A percentile compares a stretch with the other conserved stretches of the same genome.
Evolutionary conservation across 2,797 vertebrate genomes (phyloP).

Genomic region (Ctenosaura bakeri): DNA sequence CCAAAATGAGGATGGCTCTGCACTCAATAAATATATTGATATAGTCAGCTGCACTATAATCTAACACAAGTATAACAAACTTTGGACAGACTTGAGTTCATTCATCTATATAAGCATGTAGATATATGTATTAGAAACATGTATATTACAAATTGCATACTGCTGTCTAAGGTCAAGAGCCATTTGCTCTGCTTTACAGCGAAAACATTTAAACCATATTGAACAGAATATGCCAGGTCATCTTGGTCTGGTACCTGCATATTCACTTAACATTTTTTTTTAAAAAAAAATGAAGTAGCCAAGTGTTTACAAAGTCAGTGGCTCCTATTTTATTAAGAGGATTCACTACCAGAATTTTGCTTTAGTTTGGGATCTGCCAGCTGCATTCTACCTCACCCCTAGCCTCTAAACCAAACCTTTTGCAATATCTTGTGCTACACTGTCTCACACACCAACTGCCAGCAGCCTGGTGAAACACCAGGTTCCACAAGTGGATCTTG

Average conservation of each 20-base stretch:
- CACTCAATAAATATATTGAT: slow-evolving; percentile 87
- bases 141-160: slow-evolving; percentile 81
- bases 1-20: slow-evolving; percentile 81
- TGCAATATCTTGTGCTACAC: slow-evolving; percentile 4
- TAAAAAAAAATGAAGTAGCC: slow-evolving; percentile 51
- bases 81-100: slow-evolving; percentile 83
- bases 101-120: slow-evolving; percentile 79
- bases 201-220: slow-evolving; percentile 67
- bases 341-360: background rate
- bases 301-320: slow-evolving; percentile 9
- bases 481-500: slow-evolving; percentile 3
- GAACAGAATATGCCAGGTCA: slow-evolving; percentile 65
- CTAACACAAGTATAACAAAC: slow-evolving; percentile 85
- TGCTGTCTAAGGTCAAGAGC: slow-evolving; percentile 75
- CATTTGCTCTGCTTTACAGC: slow-evolving; percentile 71
- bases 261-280: slow-evolving; percentile 34
- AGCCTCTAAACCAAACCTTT: background rate
- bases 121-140: slow-evolving; percentile 80
- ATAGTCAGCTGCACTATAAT: slow-evolving; percentile 83
- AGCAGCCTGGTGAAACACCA: slow-evolving; percentile 25
- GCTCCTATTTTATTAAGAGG: slow-evolving; percentile 8
- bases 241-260: slow-evolving; percentile 69
- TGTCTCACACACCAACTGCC: slow-evolving; percentile 15
- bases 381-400: background rate
- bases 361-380: slow-evolving; percentile 8